A percentile compares a stretch with the other conserved stretches of the same genome.
phyloP scores from a whole-genome alignment of 2,113 vertebrate genomes.

The Ictidomys tridecemlineatus region DNA sequence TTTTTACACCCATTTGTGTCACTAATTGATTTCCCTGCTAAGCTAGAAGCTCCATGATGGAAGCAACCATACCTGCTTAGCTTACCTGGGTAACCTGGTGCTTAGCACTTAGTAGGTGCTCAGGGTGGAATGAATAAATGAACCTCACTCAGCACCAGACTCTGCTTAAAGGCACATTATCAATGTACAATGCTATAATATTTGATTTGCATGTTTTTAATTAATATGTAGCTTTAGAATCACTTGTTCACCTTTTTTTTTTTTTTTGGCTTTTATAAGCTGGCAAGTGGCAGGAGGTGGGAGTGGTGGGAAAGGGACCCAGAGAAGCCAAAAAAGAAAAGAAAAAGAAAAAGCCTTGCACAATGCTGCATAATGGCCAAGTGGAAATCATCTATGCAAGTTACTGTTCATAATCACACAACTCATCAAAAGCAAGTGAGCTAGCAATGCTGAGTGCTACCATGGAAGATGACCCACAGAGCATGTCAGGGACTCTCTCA shows the following conservation, averaged over 20 bases:
- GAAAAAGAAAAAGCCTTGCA: no score
- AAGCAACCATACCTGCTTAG: neutral
- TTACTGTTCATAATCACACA: neutral
- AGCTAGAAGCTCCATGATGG: neutral
- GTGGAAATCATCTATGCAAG: neutral
- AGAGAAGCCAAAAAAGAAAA: neutral
- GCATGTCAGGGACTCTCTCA: neutral
- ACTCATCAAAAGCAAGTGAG: neutral
- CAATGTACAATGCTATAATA: neutral
- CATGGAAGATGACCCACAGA: neutral
- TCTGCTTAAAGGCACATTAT: neutral
- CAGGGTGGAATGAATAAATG: neutral
- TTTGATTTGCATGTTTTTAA: neutral
- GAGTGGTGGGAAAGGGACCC: neutral
- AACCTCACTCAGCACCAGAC: neutral
- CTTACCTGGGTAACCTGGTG: neutral
- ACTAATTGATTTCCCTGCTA: neutral
- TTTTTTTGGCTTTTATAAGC: neutral
- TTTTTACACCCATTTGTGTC: neutral
- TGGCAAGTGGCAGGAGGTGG: neutral
- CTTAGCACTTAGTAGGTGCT: neutral
- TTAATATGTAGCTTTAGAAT: neutral
- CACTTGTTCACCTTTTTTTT: neutral
- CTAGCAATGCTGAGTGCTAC: neutral
- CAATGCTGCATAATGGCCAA: neutral